Percentiles rank a stretch among this genome's conserved stretches.
Conservation (phyloP, 2,888 invertebrate genomes). For the Omphaloscelis lunosa region DNA sequence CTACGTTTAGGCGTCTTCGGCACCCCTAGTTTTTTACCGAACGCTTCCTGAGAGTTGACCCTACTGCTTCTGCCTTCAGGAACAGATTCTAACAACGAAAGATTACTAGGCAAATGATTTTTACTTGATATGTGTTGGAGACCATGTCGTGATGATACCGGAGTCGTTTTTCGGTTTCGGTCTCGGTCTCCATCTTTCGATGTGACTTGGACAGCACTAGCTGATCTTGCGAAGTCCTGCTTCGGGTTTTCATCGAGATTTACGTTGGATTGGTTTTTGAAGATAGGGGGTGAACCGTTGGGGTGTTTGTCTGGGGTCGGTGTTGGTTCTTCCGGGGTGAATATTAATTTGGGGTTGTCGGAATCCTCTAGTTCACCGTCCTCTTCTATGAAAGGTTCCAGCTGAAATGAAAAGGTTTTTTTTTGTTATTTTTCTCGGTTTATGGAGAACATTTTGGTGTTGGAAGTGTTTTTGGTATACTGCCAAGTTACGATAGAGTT, state of each 20-base stretch:
- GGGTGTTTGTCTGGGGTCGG: constrained; percentile 69
- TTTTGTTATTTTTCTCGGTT: not conserved
- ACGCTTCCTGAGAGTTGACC: constrained; percentile 82
- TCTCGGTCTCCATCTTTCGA: constrained; percentile 78
- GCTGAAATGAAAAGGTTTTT: constrained; percentile 65
- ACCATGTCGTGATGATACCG: constrained; percentile 82
- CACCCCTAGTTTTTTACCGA: constrained; percentile 82
- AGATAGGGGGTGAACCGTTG: constrained; percentile 84
- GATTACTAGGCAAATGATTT: constrained; percentile 92
- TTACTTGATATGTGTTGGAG: constrained; percentile 92
- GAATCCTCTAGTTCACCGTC: constrained; percentile 77
- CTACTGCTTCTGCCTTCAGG: constrained; percentile 91
- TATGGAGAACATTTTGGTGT: not conserved
- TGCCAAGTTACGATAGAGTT: not conserved
- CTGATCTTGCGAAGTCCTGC: constrained; percentile 91
- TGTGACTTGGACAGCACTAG: constrained; percentile 93
- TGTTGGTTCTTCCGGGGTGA: constrained; percentile 78
- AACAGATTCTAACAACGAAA: constrained; percentile 92
- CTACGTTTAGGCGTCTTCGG: constrained; percentile 92
- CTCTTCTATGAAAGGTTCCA: constrained; percentile 85
- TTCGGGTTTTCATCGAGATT: constrained; percentile 74
- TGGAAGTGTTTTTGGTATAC: not conserved
- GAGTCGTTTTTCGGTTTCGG: constrained; percentile 82
- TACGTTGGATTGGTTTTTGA: constrained; percentile 78
- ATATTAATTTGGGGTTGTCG: constrained; percentile 75